Evolutionary conservation across 2,113 vertebrate species (phyloP).

Genomic region (Eretmochelys imbricata): DNA sequence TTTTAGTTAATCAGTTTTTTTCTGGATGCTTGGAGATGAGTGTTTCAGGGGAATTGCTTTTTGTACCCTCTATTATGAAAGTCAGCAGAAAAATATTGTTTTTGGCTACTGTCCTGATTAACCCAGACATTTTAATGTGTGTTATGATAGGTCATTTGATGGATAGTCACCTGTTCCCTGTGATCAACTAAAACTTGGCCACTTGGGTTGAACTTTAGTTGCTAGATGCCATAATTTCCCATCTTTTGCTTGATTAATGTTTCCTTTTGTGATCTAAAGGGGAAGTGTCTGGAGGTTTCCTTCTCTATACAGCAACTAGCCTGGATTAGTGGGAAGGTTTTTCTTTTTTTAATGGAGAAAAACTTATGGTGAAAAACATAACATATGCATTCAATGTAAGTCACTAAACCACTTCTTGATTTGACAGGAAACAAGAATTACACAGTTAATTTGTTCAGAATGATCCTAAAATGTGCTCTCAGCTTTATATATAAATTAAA

Average conservation of each 20-base stretch:
- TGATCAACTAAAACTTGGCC: constrained; percentile 76
- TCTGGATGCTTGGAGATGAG: constrained; percentile 25
- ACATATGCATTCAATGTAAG: background rate
- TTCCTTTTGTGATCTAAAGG: constrained; percentile 80
- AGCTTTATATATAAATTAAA: background rate
- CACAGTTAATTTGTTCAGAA: background rate
- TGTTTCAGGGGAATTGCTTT: constrained; percentile 78
- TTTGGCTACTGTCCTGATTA: constrained; percentile 85
- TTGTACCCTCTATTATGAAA: constrained; percentile 72
- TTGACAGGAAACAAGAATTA: constrained; percentile 43
- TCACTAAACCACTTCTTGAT: background rate
- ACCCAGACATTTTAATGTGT: constrained; percentile 81
- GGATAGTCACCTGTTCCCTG: constrained; percentile 84
- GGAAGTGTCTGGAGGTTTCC: constrained; percentile 75
- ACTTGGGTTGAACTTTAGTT: constrained; percentile 72
- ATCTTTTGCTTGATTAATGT: constrained; percentile 83
- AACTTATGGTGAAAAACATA: constrained; percentile 28
- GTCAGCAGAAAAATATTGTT: constrained; percentile 82
- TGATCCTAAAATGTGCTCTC: constrained; percentile 4
- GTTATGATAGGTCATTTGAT: constrained; percentile 84
- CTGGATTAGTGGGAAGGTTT: constrained; percentile 50
- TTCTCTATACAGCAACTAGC: constrained; percentile 33
- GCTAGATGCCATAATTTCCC: constrained; percentile 83
- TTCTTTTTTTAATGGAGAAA: constrained; percentile 32
- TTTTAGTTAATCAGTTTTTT: constrained; percentile 42